phyloP scores from a whole-genome alignment of 2,888 invertebrate species.

The Dichetophora obliterata region DNA sequence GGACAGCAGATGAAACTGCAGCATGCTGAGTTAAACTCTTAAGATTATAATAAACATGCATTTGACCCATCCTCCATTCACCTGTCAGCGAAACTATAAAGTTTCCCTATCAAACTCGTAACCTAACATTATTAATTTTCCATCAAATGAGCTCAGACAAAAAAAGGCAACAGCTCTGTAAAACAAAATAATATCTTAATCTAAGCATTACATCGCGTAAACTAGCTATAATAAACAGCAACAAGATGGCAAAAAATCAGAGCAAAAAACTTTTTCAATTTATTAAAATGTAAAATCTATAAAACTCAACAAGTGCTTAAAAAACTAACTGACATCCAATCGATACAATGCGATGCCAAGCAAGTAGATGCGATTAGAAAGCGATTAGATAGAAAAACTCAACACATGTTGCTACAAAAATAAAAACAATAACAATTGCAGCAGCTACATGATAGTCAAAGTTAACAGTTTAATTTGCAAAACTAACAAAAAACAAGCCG shows the following conservation, averaged over 20 bases:
- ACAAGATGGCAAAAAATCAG: neutral
- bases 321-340: constrained; percentile 3
- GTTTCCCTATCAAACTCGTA: neutral
- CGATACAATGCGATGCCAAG: too few relatives aligned
- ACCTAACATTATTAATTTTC: neutral
- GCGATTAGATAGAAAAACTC: constrained; percentile 34
- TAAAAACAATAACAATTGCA: constrained; percentile 2
- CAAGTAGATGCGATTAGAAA: constrained; percentile 25
- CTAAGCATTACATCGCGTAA: neutral
- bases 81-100: neutral
- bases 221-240: neutral
- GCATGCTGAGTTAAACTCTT: too few relatives aligned
- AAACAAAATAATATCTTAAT: constrained; percentile 19
- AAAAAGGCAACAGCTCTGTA: neutral
- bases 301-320: neutral
- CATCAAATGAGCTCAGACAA: neutral
- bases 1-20: too few relatives aligned
- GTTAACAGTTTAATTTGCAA: constrained; percentile 24
- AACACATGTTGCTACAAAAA: neutral
- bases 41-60: too few relatives aligned
- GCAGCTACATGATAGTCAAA: constrained; percentile 9
- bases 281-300: constrained; percentile 38
- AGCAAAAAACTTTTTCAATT: constrained; percentile 27
- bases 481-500: neutral
- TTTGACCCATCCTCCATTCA: neutral